Conservation (phyloP, 2,113 vertebrate species). For the Penelope pileata region DNA sequence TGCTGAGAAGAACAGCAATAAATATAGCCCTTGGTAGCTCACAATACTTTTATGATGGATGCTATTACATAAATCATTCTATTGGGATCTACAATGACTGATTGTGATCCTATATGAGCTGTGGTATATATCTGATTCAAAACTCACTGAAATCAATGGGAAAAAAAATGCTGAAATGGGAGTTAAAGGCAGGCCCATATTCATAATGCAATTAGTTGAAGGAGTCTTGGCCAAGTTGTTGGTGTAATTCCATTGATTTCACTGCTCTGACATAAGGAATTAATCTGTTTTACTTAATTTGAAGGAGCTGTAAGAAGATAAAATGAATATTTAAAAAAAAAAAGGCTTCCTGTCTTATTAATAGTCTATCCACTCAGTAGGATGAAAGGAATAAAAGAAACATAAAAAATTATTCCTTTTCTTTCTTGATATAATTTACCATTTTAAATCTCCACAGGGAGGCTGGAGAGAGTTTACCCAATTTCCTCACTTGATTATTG, state of each 20-base stretch:
- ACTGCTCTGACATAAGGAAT: constrained; percentile 51
- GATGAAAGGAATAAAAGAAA: constrained; percentile 44
- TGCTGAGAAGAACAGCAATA: not conserved
- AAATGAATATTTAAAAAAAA: constrained; percentile 9
- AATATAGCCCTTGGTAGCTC: too few relatives aligned
- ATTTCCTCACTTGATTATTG: constrained; percentile 4
- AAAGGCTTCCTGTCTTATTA: constrained; percentile 38
- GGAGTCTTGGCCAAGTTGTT: constrained; percentile 12
- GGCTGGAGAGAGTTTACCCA: not conserved
- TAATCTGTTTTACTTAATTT: constrained; percentile 60
- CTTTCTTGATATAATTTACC: constrained; percentile 34
- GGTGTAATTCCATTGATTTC: constrained; percentile 53
- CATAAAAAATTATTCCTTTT: constrained; percentile 14
- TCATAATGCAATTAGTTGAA: constrained; percentile 34
- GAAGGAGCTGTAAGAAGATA: constrained; percentile 49
- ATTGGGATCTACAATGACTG: not conserved
- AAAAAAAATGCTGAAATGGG: not conserved
- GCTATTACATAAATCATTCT: not conserved
- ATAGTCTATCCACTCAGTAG: not conserved
- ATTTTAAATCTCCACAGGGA: constrained; percentile 29
- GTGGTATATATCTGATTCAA: not conserved
- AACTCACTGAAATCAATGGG: not conserved
- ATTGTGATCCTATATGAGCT: not conserved
- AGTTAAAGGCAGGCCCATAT: not conserved
- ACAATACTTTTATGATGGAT: not conserved